Evolutionary conservation across 23 tunicate species (phyloP), one percentile per base, ranked within the genome.

Genomic region (Ascidia mentula): DNA sequence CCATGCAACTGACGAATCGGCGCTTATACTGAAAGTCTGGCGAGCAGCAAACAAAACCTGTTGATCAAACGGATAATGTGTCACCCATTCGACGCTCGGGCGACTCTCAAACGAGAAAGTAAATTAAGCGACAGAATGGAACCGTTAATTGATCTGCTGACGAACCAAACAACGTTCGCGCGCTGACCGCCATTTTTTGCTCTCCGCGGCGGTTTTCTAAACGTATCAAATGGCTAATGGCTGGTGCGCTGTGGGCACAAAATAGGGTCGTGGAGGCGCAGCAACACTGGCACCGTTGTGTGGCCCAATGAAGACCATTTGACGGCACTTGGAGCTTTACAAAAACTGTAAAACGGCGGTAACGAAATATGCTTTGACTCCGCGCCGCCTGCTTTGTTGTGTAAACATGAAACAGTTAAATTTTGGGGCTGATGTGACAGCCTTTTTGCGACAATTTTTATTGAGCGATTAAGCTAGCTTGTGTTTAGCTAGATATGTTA

Each of bases 91-190:
- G 24, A 53, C 65, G 65, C 65, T 53, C 65, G 28, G 65, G 1
- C 65, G 65, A 26, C 13, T 53, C 65, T 53, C 12, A 53, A n/a
- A 53, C 65, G 65, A 26, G 7, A 53, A 9, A 53, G 65, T 53
- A 53, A 53, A 53, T 53, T 53, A 53, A 53, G 28, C 24, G 4
- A 3, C 65, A 53, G 65, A 53, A 53, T 53, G 24, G 65, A 53
- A 6, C 24, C 65, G 65, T 53, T 53, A 53, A 53, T 53, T 53
- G 65, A 53, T 53, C 65, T 53, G 65, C 65, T 53, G 65, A 53
- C 65, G 65, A 26, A 53, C 24, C 65, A 53, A 53, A 53, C 65
- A 53, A 53, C 12, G 13, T 28, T 53, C 65, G 65, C 7, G 65
- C 7, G 65, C 4, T 28, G 7, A 28, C 65, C 65, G 65, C 65